Percentiles rank a stretch among this genome's conserved stretches.
Conservation (phyloP, 2,797 vertebrate genomes). For the Adrianichthys oophorus region DNA sequence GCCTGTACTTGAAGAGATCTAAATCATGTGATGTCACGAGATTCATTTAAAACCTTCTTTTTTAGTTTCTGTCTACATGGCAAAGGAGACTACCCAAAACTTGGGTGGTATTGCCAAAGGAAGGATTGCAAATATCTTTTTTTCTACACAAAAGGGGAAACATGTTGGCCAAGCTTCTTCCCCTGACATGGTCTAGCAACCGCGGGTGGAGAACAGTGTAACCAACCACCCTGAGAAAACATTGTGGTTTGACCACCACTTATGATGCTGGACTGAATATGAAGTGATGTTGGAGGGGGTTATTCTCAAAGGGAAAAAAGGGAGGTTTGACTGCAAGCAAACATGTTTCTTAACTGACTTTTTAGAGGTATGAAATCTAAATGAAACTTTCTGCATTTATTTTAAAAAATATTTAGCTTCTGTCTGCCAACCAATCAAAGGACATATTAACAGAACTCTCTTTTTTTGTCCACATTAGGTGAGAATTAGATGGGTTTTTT, state of each 20-base stretch:
- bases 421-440: neutral
- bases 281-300: constrained; percentile 51
- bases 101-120: constrained; percentile 79
- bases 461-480: constrained; percentile 24
- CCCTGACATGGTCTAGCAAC: constrained; percentile 72
- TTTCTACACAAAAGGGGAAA: constrained; percentile 67
- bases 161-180: constrained; percentile 82
- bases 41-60: constrained; percentile 47
- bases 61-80: constrained; percentile 47
- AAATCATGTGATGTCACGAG: constrained; percentile 80
- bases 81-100: constrained; percentile 59
- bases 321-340: constrained; percentile 28
- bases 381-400: constrained; percentile 22
- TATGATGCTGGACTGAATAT: constrained; percentile 71
- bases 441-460: constrained; percentile 10
- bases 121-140: constrained; percentile 51
- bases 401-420: constrained; percentile 5
- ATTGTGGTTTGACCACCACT: constrained; percentile 82
- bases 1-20: constrained; percentile 64
- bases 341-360: constrained; percentile 19
- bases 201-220: constrained; percentile 76
- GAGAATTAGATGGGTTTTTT: constrained; percentile 33
- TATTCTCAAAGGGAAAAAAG: constrained; percentile 47
- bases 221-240: constrained; percentile 78
- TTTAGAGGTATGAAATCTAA: constrained; percentile 20